Conservation (phyloP, 1,140 invertebrate genomes). For the Lordiphosa stackelbergi region DNA sequence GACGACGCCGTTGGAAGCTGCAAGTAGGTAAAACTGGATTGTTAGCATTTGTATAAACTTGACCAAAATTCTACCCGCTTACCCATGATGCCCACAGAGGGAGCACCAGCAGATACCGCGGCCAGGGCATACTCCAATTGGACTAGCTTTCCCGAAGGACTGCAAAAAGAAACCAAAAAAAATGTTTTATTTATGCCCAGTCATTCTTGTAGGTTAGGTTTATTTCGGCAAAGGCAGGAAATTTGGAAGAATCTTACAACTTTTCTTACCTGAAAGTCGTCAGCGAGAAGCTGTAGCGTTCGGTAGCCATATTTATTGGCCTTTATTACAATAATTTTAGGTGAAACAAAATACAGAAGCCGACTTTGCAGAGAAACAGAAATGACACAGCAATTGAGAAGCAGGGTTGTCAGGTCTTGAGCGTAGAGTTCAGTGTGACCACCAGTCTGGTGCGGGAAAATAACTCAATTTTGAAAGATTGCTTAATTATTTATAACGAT, state of each 20-base stretch:
- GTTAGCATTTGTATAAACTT: background rate
- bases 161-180: slow-evolving; percentile 76
- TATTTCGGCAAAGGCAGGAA: background rate
- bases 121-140: slow-evolving; percentile 99
- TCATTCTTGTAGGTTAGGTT: slow-evolving; percentile 49
- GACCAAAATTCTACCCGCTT: slow-evolving; percentile 20
- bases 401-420: background rate
- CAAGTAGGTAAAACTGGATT: slow-evolving; percentile 18
- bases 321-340: slow-evolving; percentile 36
- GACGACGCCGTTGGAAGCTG: slow-evolving; percentile 95
- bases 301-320: slow-evolving; percentile 86
- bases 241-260: background rate
- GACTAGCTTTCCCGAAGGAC: slow-evolving; percentile 99
- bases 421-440: slow-evolving; percentile 5
- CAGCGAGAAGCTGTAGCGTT: slow-evolving; percentile 98
- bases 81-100: slow-evolving; percentile 99
- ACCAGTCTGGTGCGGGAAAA: too few relatives aligned
- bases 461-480: too few relatives aligned
- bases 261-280: slow-evolving; percentile 95
- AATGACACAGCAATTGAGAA: slow-evolving; percentile 63
- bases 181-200: slow-evolving; percentile 46
- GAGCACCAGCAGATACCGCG: slow-evolving; percentile 98
- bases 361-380: slow-evolving; percentile 49
- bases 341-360: slow-evolving; percentile 41
- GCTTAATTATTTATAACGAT: too few relatives aligned